Percentiles rank a stretch among this genome's conserved stretches.
Evolutionary conservation across 1,140 invertebrate species (phyloP).

Genomic region (Procambarus virginalis): DNA sequence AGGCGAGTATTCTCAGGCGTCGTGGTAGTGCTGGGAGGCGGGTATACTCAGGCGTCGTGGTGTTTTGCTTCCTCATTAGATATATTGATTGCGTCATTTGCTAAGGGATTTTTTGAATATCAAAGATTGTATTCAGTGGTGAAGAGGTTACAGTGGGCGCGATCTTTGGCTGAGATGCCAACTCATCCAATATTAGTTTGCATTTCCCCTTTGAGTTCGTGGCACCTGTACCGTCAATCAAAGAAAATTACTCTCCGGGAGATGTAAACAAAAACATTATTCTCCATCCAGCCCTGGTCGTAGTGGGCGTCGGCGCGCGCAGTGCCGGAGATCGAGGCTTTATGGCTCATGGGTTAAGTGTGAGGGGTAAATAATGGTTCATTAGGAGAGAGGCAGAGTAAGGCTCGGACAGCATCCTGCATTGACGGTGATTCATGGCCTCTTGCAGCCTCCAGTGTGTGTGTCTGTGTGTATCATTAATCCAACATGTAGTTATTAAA

Average conservation of each 20-base stretch:
- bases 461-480: conserved; percentile 14
- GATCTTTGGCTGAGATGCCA: no score
- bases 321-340: not conserved
- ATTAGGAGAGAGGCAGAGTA: not conserved
- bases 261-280: conserved; percentile 10
- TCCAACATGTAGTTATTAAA: conserved; percentile 51
- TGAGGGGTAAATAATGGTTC: not conserved
- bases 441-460: not conserved
- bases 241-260: not conserved
- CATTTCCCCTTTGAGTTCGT: not conserved
- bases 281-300: not conserved
- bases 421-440: conserved; percentile 25
- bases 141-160: no score
- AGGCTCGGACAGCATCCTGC: conserved; percentile 19
- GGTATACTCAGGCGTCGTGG: no score
- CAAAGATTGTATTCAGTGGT: no score
- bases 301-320: not conserved
- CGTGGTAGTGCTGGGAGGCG: no score
- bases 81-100: no score
- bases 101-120: no score
- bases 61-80: no score
- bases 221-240: not conserved
- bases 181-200: no score
- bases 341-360: conserved; percentile 11
- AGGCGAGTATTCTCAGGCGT: no score